Conservation (phyloP, 2,797 vertebrate species). For the Hafferia zeledoni region DNA sequence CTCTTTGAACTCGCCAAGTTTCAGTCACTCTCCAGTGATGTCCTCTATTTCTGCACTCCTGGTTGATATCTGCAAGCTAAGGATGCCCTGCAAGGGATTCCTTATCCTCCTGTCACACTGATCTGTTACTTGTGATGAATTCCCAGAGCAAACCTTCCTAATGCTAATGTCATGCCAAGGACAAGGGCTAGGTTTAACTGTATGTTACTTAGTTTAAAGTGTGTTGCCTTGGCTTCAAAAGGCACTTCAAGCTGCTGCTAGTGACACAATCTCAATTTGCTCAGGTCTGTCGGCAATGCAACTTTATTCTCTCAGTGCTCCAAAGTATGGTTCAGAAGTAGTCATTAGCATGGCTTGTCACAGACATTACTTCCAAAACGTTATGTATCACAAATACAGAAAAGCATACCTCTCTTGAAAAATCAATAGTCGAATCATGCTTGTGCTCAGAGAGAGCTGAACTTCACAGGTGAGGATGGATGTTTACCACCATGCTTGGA, state of each 20-base stretch:
- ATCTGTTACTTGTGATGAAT: not conserved
- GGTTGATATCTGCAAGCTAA: not conserved
- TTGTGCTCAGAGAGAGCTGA: not conserved
- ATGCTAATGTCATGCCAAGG: not conserved
- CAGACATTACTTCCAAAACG: not conserved
- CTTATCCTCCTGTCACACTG: accelerated
- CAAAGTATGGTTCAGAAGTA: not conserved
- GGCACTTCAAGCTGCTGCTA: not conserved
- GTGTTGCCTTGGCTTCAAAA: not conserved
- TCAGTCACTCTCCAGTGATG: not conserved
- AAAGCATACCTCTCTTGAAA: not conserved
- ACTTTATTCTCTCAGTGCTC: not conserved
- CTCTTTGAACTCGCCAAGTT: not conserved
- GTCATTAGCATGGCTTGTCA: not conserved
- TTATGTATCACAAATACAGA: not conserved
- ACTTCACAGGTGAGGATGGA: not conserved
- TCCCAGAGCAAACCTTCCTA: not conserved
- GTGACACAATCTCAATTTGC: not conserved
- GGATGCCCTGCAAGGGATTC: not conserved
- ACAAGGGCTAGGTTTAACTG: not conserved
- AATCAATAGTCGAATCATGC: not conserved
- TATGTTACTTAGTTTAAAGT: not conserved
- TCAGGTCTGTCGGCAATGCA: not conserved
- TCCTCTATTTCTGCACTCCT: not conserved
- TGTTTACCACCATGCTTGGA: accelerated